These are phyloP conservation scores for Smittia sp. DNA, from an alignment of 2,888 invertebrate species.

Conservation along the genomic window DNA sequence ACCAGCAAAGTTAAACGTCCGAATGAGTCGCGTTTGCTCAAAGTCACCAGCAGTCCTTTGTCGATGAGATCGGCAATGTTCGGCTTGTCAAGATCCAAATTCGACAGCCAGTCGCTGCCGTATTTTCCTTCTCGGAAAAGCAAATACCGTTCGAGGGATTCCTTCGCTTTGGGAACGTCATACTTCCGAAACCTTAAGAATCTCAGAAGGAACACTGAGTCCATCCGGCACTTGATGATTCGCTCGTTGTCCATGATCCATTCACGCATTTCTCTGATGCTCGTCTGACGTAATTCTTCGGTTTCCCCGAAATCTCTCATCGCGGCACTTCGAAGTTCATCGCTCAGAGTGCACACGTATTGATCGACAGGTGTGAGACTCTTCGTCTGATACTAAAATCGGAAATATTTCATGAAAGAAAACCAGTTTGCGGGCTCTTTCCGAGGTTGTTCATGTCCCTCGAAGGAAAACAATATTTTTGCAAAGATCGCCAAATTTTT, in stretches of 20 bases:
- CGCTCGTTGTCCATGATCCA: slow-evolving; percentile 53
- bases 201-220: slow-evolving; percentile 67
- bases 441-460: no score
- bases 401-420: no score
- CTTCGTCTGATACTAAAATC: slow-evolving; percentile 32
- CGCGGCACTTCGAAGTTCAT: neutral
- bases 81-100: neutral
- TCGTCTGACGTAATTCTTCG: neutral
- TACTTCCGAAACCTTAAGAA: slow-evolving; percentile 77
- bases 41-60: neutral
- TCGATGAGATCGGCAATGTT: neutral
- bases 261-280: neutral
- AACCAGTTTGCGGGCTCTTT: no score
- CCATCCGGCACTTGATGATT: slow-evolving; percentile 49
- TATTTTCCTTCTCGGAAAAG: neutral
- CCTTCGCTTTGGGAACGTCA: slow-evolving; percentile 74
- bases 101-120: neutral
- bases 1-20: neutral
- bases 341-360: slow-evolving; percentile 8
- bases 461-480: no score
- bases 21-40: neutral
- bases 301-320: neutral
- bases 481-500: no score
- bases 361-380: slow-evolving; percentile 24
- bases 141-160: slow-evolving; percentile 66